Conservation (phyloP, 2,888 invertebrate species). For the Steromphala cineraria region DNA sequence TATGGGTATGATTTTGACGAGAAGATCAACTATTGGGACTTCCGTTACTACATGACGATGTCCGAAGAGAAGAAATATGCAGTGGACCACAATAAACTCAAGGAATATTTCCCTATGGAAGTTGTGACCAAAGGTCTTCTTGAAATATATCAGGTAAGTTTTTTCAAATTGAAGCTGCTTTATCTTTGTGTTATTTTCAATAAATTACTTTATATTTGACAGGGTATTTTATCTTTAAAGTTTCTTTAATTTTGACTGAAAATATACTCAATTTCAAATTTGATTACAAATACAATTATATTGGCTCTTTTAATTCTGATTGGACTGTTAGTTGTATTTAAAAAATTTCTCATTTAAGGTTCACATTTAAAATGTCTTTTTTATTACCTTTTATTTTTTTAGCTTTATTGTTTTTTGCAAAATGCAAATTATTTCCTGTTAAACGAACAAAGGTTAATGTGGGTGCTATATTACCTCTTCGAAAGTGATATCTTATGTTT, state of each 20-base stretch:
- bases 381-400: too few relatives aligned
- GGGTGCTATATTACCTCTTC: too few relatives aligned
- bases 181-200: neutral
- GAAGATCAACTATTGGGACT: slow-evolving; percentile 76
- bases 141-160: slow-evolving; percentile 76
- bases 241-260: neutral
- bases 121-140: slow-evolving; percentile 77
- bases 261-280: too few relatives aligned
- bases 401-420: too few relatives aligned
- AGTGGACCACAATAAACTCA: slow-evolving; percentile 76
- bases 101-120: slow-evolving; percentile 77
- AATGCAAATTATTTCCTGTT: too few relatives aligned
- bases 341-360: too few relatives aligned
- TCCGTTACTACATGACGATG: slow-evolving; percentile 76
- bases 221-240: neutral
- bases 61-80: slow-evolving; percentile 76
- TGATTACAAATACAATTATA: too few relatives aligned
- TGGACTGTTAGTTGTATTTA: too few relatives aligned
- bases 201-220: neutral
- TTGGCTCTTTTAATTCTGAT: too few relatives aligned
- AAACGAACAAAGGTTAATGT: too few relatives aligned
- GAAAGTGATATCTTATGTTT: too few relatives aligned
- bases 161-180: neutral
- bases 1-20: slow-evolving; percentile 74
- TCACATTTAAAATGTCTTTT: too few relatives aligned